phyloP scores from a whole-genome alignment of 1,140 invertebrate species.

The Cotesia glomerata region DNA sequence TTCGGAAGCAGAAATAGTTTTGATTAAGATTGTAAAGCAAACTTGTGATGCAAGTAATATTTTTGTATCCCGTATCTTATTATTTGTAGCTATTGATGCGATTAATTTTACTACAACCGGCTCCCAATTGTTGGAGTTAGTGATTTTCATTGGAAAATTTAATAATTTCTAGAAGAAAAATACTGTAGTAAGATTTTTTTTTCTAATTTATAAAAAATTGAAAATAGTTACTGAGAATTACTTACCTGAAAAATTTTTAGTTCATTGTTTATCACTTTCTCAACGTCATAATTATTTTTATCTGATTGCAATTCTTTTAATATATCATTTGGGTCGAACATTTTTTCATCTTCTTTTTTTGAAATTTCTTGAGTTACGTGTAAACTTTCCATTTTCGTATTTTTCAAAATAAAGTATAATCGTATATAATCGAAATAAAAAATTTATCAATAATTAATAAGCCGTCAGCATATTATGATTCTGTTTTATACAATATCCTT shows the following conservation, averaged over 20 bases:
- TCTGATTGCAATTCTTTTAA: background rate
- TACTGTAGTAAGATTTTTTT: background rate
- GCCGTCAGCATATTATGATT: background rate
- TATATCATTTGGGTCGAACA: background rate
- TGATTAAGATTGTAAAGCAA: slow-evolving; percentile 36
- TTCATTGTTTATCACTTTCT: too few relatives aligned
- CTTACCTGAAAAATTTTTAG: slow-evolving; percentile 40
- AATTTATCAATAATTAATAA: too few relatives aligned
- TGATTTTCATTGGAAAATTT: slow-evolving; percentile 8
- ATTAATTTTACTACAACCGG: slow-evolving; percentile 19
- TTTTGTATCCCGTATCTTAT: slow-evolving; percentile 39
- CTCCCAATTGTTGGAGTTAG: slow-evolving; percentile 4
- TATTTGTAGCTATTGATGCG: slow-evolving; percentile 25
- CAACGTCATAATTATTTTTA: slow-evolving; percentile 19
- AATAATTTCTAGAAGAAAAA: slow-evolving; percentile 40
- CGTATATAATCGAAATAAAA: background rate
- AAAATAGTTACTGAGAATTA: background rate
- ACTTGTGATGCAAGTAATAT: slow-evolving; percentile 42
- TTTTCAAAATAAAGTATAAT: background rate
- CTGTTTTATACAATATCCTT: background rate
- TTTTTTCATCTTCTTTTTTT: background rate
- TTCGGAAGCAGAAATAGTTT: slow-evolving; percentile 6
- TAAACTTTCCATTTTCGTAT: slow-evolving; percentile 2
- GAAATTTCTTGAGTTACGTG: background rate
- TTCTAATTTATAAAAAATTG: background rate